Evolutionary conservation across 2,888 invertebrate species (phyloP).

Genomic region (Aporophyla lueneburgensis): DNA sequence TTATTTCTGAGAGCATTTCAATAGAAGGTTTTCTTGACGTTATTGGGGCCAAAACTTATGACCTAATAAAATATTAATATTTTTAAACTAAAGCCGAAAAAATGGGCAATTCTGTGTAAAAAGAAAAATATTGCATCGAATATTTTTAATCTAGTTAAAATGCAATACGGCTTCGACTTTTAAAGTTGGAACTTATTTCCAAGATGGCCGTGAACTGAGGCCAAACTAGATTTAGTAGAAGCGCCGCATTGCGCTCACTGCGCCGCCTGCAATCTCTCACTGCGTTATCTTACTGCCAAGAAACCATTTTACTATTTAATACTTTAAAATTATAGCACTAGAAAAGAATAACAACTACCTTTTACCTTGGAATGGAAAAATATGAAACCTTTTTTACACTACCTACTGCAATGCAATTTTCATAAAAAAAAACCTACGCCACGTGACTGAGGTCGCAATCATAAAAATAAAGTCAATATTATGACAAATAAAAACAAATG

Average conservation of each 20-base stretch:
- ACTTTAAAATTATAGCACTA: neutral
- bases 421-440: no score
- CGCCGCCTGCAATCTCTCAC: constrained; percentile 82
- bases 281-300: constrained; percentile 71
- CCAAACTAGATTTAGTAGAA: constrained; percentile 80
- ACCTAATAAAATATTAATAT: neutral
- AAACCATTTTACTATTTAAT: neutral
- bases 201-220: constrained; percentile 80
- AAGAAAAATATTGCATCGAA: neutral
- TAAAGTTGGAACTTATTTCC: constrained; percentile 58
- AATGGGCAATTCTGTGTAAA: neutral
- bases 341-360: neutral
- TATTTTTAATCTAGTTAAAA: constrained; percentile 35
- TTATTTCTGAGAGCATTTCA: neutral
- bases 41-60: neutral
- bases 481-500: constrained; percentile 29
- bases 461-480: neutral
- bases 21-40: neutral
- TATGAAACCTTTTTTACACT: neutral
- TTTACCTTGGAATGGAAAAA: neutral
- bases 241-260: constrained; percentile 87
- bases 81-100: neutral
- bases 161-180: constrained; percentile 18
- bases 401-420: neutral
- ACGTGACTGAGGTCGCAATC: neutral